These are phyloP conservation scores for Ashinkailepas kermadecensis DNA, from an alignment of 2,888 invertebrate species.

Conservation along the genomic window DNA sequence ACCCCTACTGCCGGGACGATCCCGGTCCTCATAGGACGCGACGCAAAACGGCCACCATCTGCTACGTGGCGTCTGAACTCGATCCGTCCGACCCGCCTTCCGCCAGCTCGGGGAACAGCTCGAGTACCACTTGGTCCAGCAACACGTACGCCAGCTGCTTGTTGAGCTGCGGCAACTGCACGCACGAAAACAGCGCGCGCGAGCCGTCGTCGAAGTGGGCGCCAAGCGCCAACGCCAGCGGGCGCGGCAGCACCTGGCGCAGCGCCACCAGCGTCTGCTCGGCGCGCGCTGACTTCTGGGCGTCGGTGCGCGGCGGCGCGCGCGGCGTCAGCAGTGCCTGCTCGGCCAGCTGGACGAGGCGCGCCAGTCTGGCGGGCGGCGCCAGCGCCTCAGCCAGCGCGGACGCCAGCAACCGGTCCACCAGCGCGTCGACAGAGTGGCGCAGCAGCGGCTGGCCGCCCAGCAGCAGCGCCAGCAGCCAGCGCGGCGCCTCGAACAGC, in stretches of 20 bases:
- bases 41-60: too few species aligned
- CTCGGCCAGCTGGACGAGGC: background rate
- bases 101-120: slow-evolving; percentile 62
- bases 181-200: slow-evolving; percentile 39
- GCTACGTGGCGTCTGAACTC: too few species aligned
- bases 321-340: slow-evolving; percentile 1
- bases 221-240: slow-evolving; percentile 35
- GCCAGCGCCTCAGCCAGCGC: slow-evolving; percentile 5
- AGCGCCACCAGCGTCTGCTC: background rate
- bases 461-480: slow-evolving; percentile 47
- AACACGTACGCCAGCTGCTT: slow-evolving; percentile 65
- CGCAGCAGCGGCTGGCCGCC: slow-evolving; percentile 46
- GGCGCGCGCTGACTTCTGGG: background rate
- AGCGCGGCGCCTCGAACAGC: slow-evolving; percentile 47
- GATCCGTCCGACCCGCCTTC: background rate
- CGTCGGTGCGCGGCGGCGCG: background rate
- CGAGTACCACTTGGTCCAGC: slow-evolving; percentile 63
- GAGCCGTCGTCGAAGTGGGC: slow-evolving; percentile 39
- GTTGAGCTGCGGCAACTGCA: slow-evolving; percentile 52
- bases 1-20: too few species aligned
- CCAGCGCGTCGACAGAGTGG: slow-evolving; percentile 45
- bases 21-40: too few species aligned
- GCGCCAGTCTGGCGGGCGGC: background rate
- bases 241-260: background rate
- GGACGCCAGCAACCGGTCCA: background rate